These are phyloP conservation scores for Passer domesticus DNA, from an alignment of 2,113 vertebrate species.

Conservation along the genomic window DNA sequence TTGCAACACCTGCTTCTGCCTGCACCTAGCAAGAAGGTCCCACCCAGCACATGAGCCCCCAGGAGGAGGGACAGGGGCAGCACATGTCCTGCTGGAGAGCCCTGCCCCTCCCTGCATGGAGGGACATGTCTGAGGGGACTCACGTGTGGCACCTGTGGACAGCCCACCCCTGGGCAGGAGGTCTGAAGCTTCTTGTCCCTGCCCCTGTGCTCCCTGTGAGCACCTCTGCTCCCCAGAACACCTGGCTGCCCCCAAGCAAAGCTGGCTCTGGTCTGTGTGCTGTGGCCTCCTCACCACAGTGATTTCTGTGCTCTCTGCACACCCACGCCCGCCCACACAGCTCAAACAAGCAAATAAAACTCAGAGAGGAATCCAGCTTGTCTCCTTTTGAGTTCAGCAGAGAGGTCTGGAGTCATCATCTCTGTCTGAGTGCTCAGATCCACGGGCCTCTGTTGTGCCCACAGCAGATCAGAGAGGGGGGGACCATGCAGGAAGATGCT, in stretches of 20 bases:
- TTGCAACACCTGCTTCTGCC: neutral
- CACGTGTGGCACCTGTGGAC: rapidly evolving
- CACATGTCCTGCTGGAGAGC: neutral
- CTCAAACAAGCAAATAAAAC: neutral
- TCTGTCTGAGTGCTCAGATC: neutral
- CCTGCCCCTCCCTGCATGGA: rapidly evolving
- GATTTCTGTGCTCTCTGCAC: neutral
- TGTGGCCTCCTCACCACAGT: neutral
- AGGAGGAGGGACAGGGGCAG: neutral
- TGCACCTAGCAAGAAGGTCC: neutral
- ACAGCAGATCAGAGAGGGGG: neutral
- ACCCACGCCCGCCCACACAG: neutral
- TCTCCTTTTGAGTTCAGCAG: neutral
- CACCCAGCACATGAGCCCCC: rapidly evolving
- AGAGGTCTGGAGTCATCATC: neutral
- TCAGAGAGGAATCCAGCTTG: neutral
- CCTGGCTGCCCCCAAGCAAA: neutral
- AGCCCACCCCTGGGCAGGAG: neutral
- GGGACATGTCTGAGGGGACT: neutral
- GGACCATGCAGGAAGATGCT: neutral
- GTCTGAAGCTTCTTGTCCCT: neutral
- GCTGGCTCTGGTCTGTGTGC: neutral
- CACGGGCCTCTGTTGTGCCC: neutral
- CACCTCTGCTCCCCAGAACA: neutral
- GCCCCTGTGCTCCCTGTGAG: rapidly evolving